Evolutionary conservation across 2,888 invertebrate genomes (phyloP).

Genomic region (Isoperla grammatica): DNA sequence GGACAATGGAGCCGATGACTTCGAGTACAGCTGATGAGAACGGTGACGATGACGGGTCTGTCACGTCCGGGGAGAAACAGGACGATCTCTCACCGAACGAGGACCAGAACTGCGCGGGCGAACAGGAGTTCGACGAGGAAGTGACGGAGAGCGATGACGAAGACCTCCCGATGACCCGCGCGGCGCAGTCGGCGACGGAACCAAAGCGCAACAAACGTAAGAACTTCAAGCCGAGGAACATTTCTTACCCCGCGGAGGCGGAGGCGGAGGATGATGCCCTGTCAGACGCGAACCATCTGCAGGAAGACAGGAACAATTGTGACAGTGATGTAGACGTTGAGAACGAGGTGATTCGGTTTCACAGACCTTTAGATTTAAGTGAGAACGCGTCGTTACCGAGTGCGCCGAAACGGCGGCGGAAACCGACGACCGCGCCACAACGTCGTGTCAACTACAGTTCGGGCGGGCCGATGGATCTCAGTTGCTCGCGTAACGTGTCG

Average conservation of each 20-base stretch:
- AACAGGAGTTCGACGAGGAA: conserved; percentile 22
- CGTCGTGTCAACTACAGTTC: conserved; percentile 36
- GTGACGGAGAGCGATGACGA: conserved; percentile 18
- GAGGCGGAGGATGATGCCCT: conserved; percentile 37
- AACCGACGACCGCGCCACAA: conserved; percentile 44
- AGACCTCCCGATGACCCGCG: conserved; percentile 11
- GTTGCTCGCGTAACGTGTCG: conserved; percentile 5
- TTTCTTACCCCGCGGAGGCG: no score
- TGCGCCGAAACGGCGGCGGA: conserved; percentile 39
- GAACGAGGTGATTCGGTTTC: conserved; percentile 17
- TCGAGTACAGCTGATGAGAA: conserved; percentile 17
- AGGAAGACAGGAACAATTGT: conserved; percentile 33
- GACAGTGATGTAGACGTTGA: conserved; percentile 34
- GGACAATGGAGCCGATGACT: conserved; percentile 15
- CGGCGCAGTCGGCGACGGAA: neutral
- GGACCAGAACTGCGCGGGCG: conserved; percentile 13
- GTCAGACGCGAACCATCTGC: neutral
- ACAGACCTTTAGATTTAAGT: conserved; percentile 25
- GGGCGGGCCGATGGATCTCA: conserved; percentile 39
- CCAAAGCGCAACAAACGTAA: conserved; percentile 70
- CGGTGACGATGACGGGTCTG: conserved; percentile 18
- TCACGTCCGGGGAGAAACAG: conserved; percentile 18
- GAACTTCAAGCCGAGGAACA: conserved; percentile 72
- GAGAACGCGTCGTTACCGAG: conserved; percentile 19
- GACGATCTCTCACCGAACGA: conserved; percentile 20